Base-by-base conservation (phyloP, 2,888 invertebrate species). In the Barypeithes pellucidus region DNA sequence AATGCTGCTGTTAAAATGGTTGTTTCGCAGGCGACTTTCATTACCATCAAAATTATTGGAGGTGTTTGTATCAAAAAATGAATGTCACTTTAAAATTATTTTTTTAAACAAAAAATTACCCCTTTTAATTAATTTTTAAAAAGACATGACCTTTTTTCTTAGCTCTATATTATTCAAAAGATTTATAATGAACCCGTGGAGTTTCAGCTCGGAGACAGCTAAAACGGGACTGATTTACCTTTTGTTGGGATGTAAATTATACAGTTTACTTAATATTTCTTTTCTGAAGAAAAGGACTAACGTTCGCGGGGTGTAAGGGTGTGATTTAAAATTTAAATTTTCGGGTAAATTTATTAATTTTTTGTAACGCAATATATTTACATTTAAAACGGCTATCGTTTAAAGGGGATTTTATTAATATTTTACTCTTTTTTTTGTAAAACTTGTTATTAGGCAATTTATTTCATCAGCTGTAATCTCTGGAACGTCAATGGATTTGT, bases 191-290 rank as follows among this genome's bases (percentile, higher is more conserved):
- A 68, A 60, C 67, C 39, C 39, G 60, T 50, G 57, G 54, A 57
- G 36, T 59, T 41, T 33, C 57, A 60, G 47, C 41, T 33, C 12
- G n/a, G 39, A 60, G 67, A 36, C 45, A 68, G 67, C 50, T 47
- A 33, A 68, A 68, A 47, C 36, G 36, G 29, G 39, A 60, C 50
- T 68, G 45, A 68, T 68, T 68, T 47, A 47, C 60, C 67, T 60
- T 68, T 68, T 68, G 67, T 59, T 60, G n/a, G 22, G 57, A 57
- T 57, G 57, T 52, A 52, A 52, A 52, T 52, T 22, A 18, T 24
- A 52, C 22, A 52, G 52, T 57, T 57, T 14, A 57, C 57, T 57
- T 57, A 57, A 57, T 57, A 29, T 33, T 33, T 24, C 24, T 29
- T 9, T 22, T 29, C 14, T 52, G 11, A 52, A 22, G 52, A 11